phyloP scores from a whole-genome alignment of 2,888 invertebrate species.

The Eupithecia vulgata region DNA sequence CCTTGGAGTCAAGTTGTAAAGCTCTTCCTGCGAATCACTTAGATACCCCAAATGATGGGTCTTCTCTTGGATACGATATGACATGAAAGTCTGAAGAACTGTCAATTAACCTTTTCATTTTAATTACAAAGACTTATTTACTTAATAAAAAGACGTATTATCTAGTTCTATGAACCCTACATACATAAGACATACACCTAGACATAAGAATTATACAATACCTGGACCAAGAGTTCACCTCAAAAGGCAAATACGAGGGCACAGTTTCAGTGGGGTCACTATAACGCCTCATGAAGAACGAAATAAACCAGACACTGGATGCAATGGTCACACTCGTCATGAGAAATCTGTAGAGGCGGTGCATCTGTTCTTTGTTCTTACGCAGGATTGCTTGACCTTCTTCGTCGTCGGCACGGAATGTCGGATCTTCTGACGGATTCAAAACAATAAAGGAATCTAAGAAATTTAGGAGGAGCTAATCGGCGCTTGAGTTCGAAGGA shows the following conservation, averaged over 20 bases:
- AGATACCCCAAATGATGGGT: no score
- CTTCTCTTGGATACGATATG: no score
- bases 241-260: constrained; percentile 52
- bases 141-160: no score
- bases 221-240: constrained; percentile 51
- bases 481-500: no score
- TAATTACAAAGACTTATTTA: no score
- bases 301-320: constrained; percentile 41
- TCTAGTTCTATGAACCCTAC: no score
- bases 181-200: not conserved
- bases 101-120: no score
- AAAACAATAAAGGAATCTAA: not conserved
- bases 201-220: constrained; percentile 35
- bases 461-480: no score
- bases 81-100: no score
- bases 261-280: constrained; percentile 43
- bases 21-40: no score
- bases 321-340: constrained; percentile 20
- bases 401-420: constrained; percentile 49
- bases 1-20: no score
- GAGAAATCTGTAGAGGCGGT: constrained; percentile 38
- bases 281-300: constrained; percentile 45
- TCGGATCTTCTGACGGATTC: constrained; percentile 44
- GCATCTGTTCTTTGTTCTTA: constrained; percentile 44
- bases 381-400: constrained; percentile 47